Conservation (phyloP, 2,797 vertebrate genomes). For the Eulemur albifrons region DNA sequence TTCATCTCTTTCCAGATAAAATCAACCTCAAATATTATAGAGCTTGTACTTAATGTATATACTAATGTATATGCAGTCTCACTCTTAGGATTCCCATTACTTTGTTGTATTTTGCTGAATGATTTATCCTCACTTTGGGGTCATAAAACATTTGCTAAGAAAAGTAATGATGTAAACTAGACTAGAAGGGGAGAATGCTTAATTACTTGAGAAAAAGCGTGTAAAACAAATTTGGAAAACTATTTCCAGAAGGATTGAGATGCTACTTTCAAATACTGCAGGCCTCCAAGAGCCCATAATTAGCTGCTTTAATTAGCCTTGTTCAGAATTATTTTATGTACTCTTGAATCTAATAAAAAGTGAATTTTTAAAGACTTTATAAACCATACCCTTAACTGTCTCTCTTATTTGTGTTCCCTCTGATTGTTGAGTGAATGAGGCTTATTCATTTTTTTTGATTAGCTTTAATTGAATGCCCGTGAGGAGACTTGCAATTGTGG, state of each 20-base stretch:
- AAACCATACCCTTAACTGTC: not conserved
- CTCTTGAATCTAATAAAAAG: not conserved
- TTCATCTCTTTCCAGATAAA: not conserved
- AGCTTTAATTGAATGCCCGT: not conserved
- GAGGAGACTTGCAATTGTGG: not conserved
- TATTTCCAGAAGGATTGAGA: not conserved
- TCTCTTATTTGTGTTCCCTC: not conserved
- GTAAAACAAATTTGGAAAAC: not conserved
- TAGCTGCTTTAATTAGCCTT: constrained; percentile 8
- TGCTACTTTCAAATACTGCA: not conserved
- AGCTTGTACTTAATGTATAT: not conserved
- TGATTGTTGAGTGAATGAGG: not conserved
- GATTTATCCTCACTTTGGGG: not conserved
- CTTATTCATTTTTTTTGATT: not conserved
- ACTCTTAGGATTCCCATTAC: not conserved
- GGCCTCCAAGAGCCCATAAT: not conserved
- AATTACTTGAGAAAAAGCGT: not conserved
- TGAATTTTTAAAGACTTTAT: constrained; percentile 22
- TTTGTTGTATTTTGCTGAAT: not conserved
- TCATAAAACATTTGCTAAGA: not conserved
- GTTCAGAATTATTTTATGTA: constrained; percentile 22
- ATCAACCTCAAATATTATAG: not conserved
- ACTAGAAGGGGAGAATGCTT: not conserved
- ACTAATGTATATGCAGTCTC: not conserved
- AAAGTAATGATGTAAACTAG: not conserved